Base-by-base conservation (phyloP, 2,113 vertebrate genomes). In the Toxostoma redivivum region DNA sequence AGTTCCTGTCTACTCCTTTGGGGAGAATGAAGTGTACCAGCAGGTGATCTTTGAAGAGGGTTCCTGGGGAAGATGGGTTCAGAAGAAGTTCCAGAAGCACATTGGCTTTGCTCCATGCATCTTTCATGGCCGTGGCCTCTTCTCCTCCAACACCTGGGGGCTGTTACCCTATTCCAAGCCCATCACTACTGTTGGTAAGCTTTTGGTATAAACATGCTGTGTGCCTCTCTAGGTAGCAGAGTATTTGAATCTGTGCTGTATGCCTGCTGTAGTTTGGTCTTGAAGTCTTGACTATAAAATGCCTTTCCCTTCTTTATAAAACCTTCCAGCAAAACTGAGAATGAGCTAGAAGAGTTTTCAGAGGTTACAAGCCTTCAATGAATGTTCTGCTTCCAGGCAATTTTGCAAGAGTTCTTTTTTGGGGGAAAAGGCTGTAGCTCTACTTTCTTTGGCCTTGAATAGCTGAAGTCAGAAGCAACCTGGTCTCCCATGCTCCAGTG, bases 1-100 rank as follows among this genome's bases (percentile, higher is more conserved):
- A 95, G 99, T 99, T 88, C 99, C 99, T 0, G 98, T 98, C 42
- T 99, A 99, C 92, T 99, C 99, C 14, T 99, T 99, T 45, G 99
- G 99, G 9, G 99, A 99, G 96, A 99, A 99, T 2, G 99, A 99
- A 42, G 98, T 98, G 8, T 99, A 99, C 96, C 98, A 99, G 96
- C 99, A 99, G 95, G 97, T 99, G 90, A 98, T 99, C 95, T 99
- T 99, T 2, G 97, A 99, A 79, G 99, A 99, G 88, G 99, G 98
- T 2, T 99, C 98, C 48, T 98, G 97, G 98, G 98, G 98, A 92
- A 98, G 98, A 50, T 88, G 91, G 95, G 54, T 99, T 24, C 99
- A 99, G 95, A 99, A 96, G 97, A 99, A 96, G 94, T 96, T 99
- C 65, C 99, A 99, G 98, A 99, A 99, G 96, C 92, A 99, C 53